These are phyloP conservation scores for Gallinago jamesoni DNA, from an alignment of 2,113 vertebrate genomes.

Conservation along the genomic window DNA sequence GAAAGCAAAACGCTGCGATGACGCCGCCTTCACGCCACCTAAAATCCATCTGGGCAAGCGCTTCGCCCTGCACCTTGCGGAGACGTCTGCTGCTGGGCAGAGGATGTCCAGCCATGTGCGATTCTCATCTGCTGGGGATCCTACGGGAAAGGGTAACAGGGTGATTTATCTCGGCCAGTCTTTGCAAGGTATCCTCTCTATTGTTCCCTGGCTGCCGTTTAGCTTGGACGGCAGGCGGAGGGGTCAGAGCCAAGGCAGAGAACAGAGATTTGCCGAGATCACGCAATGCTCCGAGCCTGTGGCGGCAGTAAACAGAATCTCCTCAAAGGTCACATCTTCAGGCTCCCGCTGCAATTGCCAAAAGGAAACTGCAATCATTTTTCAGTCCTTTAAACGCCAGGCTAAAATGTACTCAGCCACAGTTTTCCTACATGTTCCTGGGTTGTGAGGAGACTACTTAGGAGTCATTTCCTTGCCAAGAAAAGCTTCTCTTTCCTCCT, in stretches of 20 bases:
- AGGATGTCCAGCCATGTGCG: constrained; percentile 9
- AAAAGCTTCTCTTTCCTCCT: constrained; percentile 79
- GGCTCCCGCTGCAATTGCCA: constrained; percentile 48
- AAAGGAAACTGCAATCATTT: constrained; percentile 81
- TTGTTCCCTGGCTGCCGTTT: neutral
- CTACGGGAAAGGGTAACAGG: neutral
- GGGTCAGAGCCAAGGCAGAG: constrained; percentile 66
- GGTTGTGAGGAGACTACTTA: constrained; percentile 61
- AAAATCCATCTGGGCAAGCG: fast-evolving
- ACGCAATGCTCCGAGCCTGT: constrained; percentile 50
- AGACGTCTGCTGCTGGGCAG: neutral
- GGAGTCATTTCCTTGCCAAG: constrained; percentile 80
- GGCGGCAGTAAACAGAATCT: constrained; percentile 63
- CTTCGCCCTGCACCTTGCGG: neutral
- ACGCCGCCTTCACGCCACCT: neutral
- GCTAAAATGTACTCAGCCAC: constrained; percentile 70
- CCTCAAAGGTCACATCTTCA: constrained; percentile 72
- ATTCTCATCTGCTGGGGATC: neutral
- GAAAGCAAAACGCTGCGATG: fast-evolving
- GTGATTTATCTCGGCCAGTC: constrained; percentile 5
- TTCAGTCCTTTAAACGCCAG: constrained; percentile 75
- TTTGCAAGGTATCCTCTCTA: neutral
- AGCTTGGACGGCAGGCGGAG: neutral
- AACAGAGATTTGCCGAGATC: constrained; percentile 29
- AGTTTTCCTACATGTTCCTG: constrained; percentile 70